Evolutionary conservation across 2,113 vertebrate species (phyloP).

Genomic region (Mobula birostris): DNA sequence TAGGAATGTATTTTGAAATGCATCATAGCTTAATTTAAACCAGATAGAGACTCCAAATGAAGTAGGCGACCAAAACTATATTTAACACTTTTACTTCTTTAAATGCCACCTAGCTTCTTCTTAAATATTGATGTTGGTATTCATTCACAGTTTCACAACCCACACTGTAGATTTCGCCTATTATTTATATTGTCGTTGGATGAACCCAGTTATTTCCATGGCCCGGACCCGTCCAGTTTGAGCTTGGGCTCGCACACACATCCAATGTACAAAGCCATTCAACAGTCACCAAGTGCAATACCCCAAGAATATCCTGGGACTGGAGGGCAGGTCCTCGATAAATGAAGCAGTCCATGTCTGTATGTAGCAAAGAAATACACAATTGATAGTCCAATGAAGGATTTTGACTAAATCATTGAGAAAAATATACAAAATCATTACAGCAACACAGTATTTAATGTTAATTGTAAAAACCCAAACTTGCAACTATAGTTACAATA

Average conservation of each 20-base stretch:
- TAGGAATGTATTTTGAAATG: not conserved
- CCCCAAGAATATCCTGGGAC: not conserved
- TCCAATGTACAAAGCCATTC: not conserved
- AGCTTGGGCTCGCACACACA: not conserved
- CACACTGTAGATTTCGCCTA: too few relatives aligned
- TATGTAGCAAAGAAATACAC: not conserved
- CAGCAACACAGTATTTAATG: constrained; percentile 38
- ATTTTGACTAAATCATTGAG: not conserved
- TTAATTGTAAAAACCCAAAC: constrained; percentile 37
- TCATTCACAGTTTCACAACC: too few relatives aligned
- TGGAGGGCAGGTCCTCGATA: not conserved
- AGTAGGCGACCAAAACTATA: not conserved
- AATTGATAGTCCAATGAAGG: not conserved
- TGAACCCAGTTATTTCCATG: not conserved
- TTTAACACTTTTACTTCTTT: not conserved
- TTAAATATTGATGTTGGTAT: too few relatives aligned
- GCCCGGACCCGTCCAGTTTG: not conserved
- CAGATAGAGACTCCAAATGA: not conserved
- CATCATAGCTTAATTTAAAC: not conserved
- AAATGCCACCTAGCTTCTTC: too few relatives aligned
- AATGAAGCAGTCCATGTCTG: too few relatives aligned
- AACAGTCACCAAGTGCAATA: not conserved
- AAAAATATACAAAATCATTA: not conserved
- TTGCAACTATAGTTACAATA: constrained; percentile 36
- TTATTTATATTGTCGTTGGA: not conserved